Base-by-base conservation (phyloP, 2,888 invertebrate species). In the Erannis defoliaria region DNA sequence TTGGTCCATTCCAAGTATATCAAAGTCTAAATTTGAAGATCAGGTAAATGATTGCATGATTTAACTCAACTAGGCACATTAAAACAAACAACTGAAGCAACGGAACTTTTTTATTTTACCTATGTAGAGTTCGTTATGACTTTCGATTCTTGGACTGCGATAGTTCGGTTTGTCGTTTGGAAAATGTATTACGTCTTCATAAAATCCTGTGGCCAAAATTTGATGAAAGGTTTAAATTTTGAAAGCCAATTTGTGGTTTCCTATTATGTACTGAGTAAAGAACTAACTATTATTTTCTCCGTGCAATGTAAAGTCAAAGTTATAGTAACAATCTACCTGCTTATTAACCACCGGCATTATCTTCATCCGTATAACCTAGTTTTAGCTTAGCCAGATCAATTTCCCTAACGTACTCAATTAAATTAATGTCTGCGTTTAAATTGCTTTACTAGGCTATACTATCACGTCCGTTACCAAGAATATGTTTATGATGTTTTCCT, bases 401-500 rank as follows among this genome's bases (percentile, higher is more conserved):
- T 40, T 19, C 12, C 33, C n/a, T 33, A 33, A 12, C 33, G 12
- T 33, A 33, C 1, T 5, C 14, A 5, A 9, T 2, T 19, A 1
- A 19, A 12, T 1, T 19, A 3, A 18, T 19, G 9, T 8, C 10
- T 10, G 12, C 1, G 19, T 19, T 19, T 19, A 40, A 40, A 43
- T 43, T 14, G 14, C 0, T 43, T 43, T 23, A 14, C 8, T 14
- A n/a, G 23, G 8, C 43, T 23, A 10, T 29, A 26, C 6, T 10
- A 29, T 46, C 9, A 16, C 45, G 43, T 21, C 45, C 29, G 10
- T 43, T 31, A 59, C 16, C 8, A 14, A 43, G 16, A 46, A 18
- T 51, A 38, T 51, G 50, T 38, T 35, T 19, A 29, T 19, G 26
- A 21, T 8, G 18, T 57, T 56, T 62, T 54, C 56, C 56, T 60